A percentile compares a stretch with the other conserved stretches of the same genome.
phyloP scores from a whole-genome alignment of 2,888 invertebrate species.

The Aphodius sticticus region DNA sequence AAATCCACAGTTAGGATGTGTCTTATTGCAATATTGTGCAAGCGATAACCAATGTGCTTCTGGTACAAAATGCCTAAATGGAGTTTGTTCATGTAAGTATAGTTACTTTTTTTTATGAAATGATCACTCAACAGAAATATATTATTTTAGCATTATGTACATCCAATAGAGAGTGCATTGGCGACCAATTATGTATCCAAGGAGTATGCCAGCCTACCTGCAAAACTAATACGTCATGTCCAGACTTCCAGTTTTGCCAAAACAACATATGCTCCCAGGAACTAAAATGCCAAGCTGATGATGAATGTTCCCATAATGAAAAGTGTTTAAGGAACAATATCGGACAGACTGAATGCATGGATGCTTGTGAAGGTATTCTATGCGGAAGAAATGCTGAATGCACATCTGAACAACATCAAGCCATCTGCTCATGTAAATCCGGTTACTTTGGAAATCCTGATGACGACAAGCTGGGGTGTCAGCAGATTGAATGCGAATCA shows the following conservation, averaged over 20 bases:
- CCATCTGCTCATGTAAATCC: constrained; percentile 78
- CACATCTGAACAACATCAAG: constrained; percentile 73
- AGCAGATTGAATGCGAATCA: constrained; percentile 77
- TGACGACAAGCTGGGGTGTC: constrained; percentile 82
- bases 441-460: constrained; percentile 79
- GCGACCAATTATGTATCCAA: constrained; percentile 86
- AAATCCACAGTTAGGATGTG: constrained; percentile 86
- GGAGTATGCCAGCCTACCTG: constrained; percentile 87
- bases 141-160: constrained; percentile 73
- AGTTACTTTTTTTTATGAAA: constrained; percentile 34
- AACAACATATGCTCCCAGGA: constrained; percentile 88
- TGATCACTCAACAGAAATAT: constrained; percentile 4
- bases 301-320: constrained; percentile 78
- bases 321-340: constrained; percentile 74
- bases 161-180: constrained; percentile 83
- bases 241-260: constrained; percentile 83
- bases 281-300: constrained; percentile 74
- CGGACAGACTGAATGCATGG: constrained; percentile 79
- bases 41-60: constrained; percentile 83
- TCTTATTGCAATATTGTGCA: constrained; percentile 83
- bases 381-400: constrained; percentile 89
- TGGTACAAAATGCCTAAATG: constrained; percentile 84
- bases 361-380: constrained; percentile 76
- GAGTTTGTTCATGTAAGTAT: constrained; percentile 76
- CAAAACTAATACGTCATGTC: constrained; percentile 80